phyloP scores from a whole-genome alignment of 2,797 vertebrate genomes.

The Potorous gilbertii region DNA sequence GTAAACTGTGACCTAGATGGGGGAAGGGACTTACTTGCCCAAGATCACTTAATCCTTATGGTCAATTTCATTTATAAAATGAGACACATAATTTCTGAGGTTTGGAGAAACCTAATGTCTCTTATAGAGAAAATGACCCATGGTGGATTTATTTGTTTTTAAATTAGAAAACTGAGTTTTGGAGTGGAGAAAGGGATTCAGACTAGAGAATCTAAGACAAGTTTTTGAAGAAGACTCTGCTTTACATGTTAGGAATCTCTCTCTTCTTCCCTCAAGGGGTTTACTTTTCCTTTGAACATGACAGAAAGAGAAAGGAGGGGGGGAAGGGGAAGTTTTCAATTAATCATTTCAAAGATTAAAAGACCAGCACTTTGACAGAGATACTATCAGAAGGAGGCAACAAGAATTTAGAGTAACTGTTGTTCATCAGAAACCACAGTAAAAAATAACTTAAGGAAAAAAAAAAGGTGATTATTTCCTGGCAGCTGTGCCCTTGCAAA shows the following conservation, averaged over 20 bases:
- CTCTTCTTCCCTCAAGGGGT: neutral
- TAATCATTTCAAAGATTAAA: constrained; percentile 55
- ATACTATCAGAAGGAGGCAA: constrained; percentile 64
- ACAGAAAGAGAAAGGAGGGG: constrained; percentile 39
- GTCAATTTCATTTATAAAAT: neutral
- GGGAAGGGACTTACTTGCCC: neutral
- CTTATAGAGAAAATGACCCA: neutral
- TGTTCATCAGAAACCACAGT: constrained; percentile 74
- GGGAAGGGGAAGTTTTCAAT: constrained; percentile 20
- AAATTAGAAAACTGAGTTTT: neutral
- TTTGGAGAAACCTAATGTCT: neutral
- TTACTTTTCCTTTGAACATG: constrained; percentile 49
- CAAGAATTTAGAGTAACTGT: constrained; percentile 40
- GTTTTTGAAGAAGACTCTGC: neutral
- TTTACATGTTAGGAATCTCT: neutral
- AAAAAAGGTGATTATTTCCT: constrained; percentile 67
- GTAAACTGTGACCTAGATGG: neutral
- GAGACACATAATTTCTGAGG: neutral
- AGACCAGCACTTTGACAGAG: constrained; percentile 31
- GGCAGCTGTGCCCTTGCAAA: constrained; percentile 36
- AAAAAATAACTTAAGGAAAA: constrained; percentile 62
- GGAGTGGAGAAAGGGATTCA: neutral
- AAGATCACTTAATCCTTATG: neutral
- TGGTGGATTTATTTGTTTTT: neutral
- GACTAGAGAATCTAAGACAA: neutral